A percentile compares a stretch with the other conserved stretches of the same genome.
These are phyloP conservation scores for Aegotheles bennettii DNA, from an alignment of 2,113 vertebrate species.

Conservation along the genomic window DNA sequence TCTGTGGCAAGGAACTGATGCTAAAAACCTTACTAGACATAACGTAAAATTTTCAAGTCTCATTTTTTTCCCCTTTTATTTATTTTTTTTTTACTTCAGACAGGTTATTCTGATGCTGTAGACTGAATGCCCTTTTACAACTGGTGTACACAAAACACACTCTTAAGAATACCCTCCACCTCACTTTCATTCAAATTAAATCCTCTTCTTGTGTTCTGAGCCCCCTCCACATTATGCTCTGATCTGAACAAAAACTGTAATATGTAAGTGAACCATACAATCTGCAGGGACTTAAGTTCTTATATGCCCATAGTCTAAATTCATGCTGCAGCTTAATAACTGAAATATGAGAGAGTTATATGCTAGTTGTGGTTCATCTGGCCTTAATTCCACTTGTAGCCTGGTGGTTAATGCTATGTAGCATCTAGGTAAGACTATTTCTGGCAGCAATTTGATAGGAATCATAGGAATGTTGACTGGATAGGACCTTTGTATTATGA, in stretches of 20 bases:
- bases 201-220: not conserved
- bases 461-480: not conserved
- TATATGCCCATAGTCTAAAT: not conserved
- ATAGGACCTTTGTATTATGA: not conserved
- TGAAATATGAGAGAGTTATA: not conserved
- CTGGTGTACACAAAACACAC: not conserved
- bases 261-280: not conserved
- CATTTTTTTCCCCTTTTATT: not conserved
- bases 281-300: not conserved
- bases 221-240: not conserved
- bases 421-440: not conserved
- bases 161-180: not conserved
- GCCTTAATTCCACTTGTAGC: not conserved
- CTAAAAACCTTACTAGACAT: not conserved
- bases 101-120: not conserved
- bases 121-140: not conserved
- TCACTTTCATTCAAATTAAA: not conserved
- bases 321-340: not conserved
- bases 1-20: not conserved
- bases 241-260: not conserved
- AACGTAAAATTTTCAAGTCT: not conserved
- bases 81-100: not conserved
- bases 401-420: not conserved
- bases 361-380: not conserved
- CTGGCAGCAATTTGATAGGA: conserved; percentile 25